These are phyloP conservation scores for Amphipyra tragopoginis DNA, from an alignment of 2,888 invertebrate species.

Conservation along the genomic window DNA sequence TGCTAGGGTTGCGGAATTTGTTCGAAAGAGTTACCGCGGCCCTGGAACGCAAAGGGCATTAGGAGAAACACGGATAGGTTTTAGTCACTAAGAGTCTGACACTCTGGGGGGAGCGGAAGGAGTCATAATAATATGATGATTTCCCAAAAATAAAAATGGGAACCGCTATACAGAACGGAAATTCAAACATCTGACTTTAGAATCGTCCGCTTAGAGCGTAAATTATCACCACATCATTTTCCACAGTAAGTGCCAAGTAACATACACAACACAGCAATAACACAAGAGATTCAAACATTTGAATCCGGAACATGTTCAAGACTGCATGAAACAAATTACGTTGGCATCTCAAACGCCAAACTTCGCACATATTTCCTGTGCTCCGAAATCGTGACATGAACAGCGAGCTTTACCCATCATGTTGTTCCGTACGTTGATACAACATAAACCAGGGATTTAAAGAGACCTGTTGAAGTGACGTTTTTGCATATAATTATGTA, in stretches of 20 bases:
- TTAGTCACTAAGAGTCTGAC: too few species aligned
- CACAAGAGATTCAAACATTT: slow-evolving; percentile 14
- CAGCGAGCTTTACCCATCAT: slow-evolving; percentile 44
- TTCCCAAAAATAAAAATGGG: too few species aligned
- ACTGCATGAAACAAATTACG: slow-evolving; percentile 26
- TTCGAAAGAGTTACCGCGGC: too few species aligned
- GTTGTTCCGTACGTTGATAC: slow-evolving; percentile 54
- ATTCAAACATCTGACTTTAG: neutral
- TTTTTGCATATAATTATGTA: slow-evolving; percentile 60
- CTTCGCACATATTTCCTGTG: slow-evolving; percentile 40
- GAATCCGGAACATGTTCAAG: slow-evolving; percentile 17
- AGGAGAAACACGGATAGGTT: too few species aligned
- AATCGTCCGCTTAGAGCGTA: neutral
- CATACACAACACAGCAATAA: slow-evolving; percentile 2
- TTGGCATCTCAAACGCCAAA: slow-evolving; percentile 37
- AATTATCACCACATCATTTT: slow-evolving; percentile 4
- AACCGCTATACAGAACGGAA: too few species aligned
- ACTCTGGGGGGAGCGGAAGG: too few species aligned
- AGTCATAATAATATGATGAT: too few species aligned
- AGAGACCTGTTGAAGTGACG: slow-evolving; percentile 67
- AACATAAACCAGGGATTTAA: slow-evolving; percentile 57
- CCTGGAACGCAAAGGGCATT: too few species aligned
- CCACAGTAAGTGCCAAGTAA: slow-evolving; percentile 19
- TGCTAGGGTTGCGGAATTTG: too few species aligned
- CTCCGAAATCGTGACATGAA: slow-evolving; percentile 37